These are phyloP conservation scores for Hirtodrosophila cameraria DNA, from an alignment of 2,888 invertebrate genomes.

Conservation along the genomic window DNA sequence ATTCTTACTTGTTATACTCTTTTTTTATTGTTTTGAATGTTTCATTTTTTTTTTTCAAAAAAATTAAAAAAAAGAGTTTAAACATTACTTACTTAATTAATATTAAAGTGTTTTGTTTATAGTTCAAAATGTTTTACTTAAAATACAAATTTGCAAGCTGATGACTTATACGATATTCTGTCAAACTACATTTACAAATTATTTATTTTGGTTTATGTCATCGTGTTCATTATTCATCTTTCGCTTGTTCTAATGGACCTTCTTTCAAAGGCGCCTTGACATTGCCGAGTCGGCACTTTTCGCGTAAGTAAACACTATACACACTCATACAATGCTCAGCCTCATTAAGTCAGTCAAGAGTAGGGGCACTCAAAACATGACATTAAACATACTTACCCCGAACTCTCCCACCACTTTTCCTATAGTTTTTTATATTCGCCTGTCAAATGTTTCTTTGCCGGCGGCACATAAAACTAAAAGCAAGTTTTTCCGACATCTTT, in stretches of 20 bases:
- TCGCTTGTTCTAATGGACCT: constrained; percentile 28
- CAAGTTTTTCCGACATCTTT: constrained; percentile 23
- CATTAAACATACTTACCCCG: constrained; percentile 45
- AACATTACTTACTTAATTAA: too few relatives aligned
- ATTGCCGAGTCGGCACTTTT: constrained; percentile 38
- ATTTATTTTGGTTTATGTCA: constrained; percentile 7
- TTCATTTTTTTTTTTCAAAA: too few relatives aligned
- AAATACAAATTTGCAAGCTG: too few relatives aligned
- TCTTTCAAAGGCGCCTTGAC: constrained; percentile 43
- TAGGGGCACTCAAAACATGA: constrained; percentile 31
- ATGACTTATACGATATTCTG: too few relatives aligned
- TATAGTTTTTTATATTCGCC: constrained; percentile 19
- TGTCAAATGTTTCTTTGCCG: constrained; percentile 35
- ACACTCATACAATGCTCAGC: constrained; percentile 12
- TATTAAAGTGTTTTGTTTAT: too few relatives aligned
- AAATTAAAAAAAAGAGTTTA: too few relatives aligned
- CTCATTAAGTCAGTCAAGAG: constrained; percentile 51
- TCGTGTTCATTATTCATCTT: constrained; percentile 30
- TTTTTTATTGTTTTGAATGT: too few relatives aligned
- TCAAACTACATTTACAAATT: neutral
- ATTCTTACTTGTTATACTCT: too few relatives aligned
- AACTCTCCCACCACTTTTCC: constrained; percentile 5
- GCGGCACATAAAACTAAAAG: constrained; percentile 26
- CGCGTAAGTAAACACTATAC: constrained; percentile 21
- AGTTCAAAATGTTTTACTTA: too few relatives aligned